These are phyloP conservation scores for Nomada flava DNA, from an alignment of 2,888 invertebrate species.

Conservation along the genomic window DNA sequence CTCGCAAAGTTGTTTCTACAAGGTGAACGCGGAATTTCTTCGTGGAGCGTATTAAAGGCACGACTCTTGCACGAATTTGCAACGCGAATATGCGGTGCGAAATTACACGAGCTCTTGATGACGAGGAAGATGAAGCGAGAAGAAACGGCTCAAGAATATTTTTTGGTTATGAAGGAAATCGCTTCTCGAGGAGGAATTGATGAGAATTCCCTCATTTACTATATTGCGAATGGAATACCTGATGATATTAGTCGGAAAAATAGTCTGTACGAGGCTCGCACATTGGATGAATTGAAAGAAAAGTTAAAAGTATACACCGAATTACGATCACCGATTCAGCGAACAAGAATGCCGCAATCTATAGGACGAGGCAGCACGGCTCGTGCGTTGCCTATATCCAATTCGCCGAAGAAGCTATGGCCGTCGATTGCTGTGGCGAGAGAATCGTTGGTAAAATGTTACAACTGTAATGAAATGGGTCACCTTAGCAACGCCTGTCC, in stretches of 20 bases:
- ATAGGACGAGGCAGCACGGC: not conserved
- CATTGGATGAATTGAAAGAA: not conserved
- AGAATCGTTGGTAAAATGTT: not conserved
- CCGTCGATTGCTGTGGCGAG: not conserved
- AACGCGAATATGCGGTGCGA: not conserved
- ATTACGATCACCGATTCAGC: not conserved
- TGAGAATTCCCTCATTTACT: conserved; percentile 6
- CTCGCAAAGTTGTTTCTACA: too few relatives aligned
- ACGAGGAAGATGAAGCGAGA: not conserved
- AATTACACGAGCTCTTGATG: not conserved
- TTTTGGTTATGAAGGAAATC: conserved; percentile 13
- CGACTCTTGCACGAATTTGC: not conserved
- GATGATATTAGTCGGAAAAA: conserved; percentile 2
- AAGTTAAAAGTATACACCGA: not conserved
- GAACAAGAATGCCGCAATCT: not conserved
- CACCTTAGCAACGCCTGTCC: not conserved
- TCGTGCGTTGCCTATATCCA: not conserved
- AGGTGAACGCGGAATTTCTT: conserved; percentile 1
- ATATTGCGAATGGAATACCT: conserved; percentile 16
- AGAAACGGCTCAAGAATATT: conserved; percentile 13
- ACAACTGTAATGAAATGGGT: not conserved
- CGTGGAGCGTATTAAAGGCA: not conserved
- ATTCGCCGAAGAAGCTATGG: not conserved
- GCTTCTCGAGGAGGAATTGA: not conserved
- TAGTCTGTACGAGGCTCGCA: not conserved